Conservation (phyloP, 1,140 invertebrate species). For the Chlorops oryzae region DNA sequence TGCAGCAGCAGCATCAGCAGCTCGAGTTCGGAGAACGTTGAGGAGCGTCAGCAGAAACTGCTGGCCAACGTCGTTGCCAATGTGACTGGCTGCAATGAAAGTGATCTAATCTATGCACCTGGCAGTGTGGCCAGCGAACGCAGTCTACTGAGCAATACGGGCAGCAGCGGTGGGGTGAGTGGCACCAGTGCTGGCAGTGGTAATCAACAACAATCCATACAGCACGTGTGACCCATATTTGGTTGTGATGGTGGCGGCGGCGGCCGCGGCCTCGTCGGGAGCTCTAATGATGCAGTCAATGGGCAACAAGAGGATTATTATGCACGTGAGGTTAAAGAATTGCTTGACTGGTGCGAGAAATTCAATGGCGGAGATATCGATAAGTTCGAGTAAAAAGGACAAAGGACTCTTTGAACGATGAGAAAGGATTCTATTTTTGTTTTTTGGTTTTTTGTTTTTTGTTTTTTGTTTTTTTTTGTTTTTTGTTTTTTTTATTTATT, state of each 20-base stretch:
- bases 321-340: constrained; percentile 35
- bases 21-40: background rate
- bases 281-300: constrained; percentile 14
- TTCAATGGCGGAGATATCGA: constrained; percentile 39
- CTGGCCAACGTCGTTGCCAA: background rate
- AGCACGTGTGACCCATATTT: background rate
- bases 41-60: constrained; percentile 3
- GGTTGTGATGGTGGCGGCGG: constrained; percentile 5
- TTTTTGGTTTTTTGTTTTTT: no score
- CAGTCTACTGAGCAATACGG: constrained; percentile 38
- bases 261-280: constrained; percentile 1
- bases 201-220: constrained; percentile 10
- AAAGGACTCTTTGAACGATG: background rate
- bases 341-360: constrained; percentile 42
- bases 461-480: no score
- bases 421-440: background rate
- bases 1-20: constrained; percentile 12
- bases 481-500: no score
- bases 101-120: constrained; percentile 42
- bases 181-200: constrained; percentile 11
- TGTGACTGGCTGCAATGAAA: background rate
- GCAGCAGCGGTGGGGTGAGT: constrained; percentile 36
- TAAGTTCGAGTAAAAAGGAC: constrained; percentile 30
- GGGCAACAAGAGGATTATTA: constrained; percentile 32
- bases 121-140: constrained; percentile 44